Evolutionary conservation across 2,888 invertebrate species (phyloP).

Genomic region (Oconnorella tubifera): DNA sequence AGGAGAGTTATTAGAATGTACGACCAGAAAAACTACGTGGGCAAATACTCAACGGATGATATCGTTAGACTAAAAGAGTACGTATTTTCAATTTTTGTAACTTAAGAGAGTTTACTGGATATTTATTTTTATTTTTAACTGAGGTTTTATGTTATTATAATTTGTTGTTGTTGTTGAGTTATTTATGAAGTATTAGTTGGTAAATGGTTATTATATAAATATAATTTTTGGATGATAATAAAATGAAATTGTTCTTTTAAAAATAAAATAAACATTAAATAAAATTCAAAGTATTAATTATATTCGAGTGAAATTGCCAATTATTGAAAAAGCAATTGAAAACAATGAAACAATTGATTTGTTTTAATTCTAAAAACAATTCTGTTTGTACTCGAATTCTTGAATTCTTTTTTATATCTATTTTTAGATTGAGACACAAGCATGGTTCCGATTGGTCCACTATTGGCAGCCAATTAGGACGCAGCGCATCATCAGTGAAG

Average conservation of each 20-base stretch:
- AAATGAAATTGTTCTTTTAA: no score
- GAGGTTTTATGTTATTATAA: neutral
- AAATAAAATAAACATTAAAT: no score
- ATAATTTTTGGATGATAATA: no score
- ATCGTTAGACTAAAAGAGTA: slow-evolving; percentile 54
- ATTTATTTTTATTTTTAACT: neutral
- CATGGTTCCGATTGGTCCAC: slow-evolving; percentile 59
- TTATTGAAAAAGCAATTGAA: no score
- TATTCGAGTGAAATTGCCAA: no score
- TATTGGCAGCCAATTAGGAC: slow-evolving; percentile 56
- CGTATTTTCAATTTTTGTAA: no score
- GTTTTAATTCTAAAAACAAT: no score
- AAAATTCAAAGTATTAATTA: no score
- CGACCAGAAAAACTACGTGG: slow-evolving; percentile 59
- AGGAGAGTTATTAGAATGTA: slow-evolving; percentile 59
- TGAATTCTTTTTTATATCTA: no score
- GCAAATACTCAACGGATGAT: slow-evolving; percentile 58
- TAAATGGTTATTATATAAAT: no score
- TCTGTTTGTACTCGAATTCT: no score
- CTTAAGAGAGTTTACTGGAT: neutral
- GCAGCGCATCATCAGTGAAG: slow-evolving; percentile 59
- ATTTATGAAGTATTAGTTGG: neutral
- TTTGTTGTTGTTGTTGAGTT: neutral
- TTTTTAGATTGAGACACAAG: slow-evolving; percentile 47
- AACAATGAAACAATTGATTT: no score